These are phyloP conservation scores for Liasis olivaceus DNA, from an alignment of 2,797 vertebrate species.

Conservation along the genomic window DNA sequence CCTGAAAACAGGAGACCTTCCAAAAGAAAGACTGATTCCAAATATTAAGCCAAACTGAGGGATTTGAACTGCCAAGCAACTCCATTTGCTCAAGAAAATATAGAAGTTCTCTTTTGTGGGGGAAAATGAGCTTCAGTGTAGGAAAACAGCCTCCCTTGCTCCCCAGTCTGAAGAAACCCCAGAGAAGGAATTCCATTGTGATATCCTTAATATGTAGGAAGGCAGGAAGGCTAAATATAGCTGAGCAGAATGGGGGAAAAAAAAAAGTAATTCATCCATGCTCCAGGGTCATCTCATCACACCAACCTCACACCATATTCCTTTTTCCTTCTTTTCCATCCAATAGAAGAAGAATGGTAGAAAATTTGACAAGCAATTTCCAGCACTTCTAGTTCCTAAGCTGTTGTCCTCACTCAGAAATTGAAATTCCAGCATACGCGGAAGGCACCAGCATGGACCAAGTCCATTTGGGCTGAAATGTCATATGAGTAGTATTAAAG, in stretches of 20 bases:
- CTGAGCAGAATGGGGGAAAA: background rate
- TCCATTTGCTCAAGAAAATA: background rate
- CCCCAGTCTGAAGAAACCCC: background rate
- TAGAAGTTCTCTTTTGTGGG: background rate
- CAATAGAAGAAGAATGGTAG: background rate
- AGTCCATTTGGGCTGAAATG: background rate
- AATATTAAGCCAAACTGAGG: background rate
- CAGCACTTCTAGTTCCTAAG: background rate
- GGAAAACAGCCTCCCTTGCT: background rate
- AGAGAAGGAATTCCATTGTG: background rate
- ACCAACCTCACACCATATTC: background rate
- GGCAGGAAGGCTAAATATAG: background rate
- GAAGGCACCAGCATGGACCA: background rate
- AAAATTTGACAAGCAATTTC: background rate
- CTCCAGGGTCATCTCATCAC: background rate
- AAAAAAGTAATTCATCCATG: background rate
- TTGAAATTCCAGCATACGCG: background rate
- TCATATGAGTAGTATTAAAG: background rate
- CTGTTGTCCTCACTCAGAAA: background rate
- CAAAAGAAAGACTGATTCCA: background rate
- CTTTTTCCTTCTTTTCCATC: background rate
- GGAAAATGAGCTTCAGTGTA: background rate
- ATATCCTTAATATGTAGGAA: background rate
- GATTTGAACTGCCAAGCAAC: background rate
- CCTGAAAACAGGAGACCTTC: background rate